These are phyloP conservation scores for Synanthedon tipuliformis DNA, from an alignment of 2,888 invertebrate genomes.

Conservation along the genomic window DNA sequence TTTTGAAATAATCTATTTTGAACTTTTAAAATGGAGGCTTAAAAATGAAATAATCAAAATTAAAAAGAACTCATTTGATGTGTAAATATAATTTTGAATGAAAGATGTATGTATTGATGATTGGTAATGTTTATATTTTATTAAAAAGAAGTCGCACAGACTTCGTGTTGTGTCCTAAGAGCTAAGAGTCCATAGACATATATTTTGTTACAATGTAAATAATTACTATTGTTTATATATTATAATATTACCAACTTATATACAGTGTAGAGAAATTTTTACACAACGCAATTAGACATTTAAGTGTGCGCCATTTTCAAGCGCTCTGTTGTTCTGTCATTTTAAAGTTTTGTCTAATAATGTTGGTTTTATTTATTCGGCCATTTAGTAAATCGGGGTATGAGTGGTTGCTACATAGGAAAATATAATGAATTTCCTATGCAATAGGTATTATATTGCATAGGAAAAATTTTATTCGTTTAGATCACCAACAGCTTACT, in stretches of 20 bases:
- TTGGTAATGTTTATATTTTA: neutral
- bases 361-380: constrained; percentile 3
- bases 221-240: constrained; percentile 12
- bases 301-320: constrained; percentile 51
- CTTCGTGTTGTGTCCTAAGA: neutral
- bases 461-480: too few relatives aligned
- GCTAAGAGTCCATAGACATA: neutral
- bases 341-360: constrained; percentile 28
- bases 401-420: too few relatives aligned
- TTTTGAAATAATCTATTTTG: too few relatives aligned
- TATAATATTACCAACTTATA: constrained; percentile 18
- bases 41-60: too few relatives aligned
- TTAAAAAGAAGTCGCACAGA: neutral
- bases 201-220: neutral
- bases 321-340: constrained; percentile 54
- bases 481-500: too few relatives aligned
- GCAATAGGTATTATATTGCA: too few relatives aligned
- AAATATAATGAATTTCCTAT: too few relatives aligned
- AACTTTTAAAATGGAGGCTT: too few relatives aligned
- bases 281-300: constrained; percentile 32
- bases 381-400: too few relatives aligned
- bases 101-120: neutral
- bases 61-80: too few relatives aligned
- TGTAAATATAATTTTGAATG: too few relatives aligned
- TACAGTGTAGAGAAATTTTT: constrained; percentile 47